These are phyloP conservation scores for Phalanger gymnotis DNA, from an alignment of 2,797 vertebrate species.

Conservation along the genomic window DNA sequence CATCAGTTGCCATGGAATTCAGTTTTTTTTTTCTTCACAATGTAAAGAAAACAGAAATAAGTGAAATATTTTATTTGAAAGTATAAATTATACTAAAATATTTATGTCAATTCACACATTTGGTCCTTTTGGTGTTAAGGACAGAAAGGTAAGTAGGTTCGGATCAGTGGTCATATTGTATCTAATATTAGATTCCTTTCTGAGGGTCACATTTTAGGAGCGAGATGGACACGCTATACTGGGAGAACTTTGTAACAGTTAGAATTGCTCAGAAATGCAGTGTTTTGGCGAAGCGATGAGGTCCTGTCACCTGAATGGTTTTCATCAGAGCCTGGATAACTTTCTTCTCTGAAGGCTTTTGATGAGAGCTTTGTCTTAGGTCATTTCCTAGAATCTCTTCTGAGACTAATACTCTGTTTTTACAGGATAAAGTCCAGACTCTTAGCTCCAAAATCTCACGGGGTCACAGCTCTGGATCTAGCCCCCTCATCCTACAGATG, in stretches of 20 bases:
- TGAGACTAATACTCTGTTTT: not conserved
- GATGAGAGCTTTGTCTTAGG: not conserved
- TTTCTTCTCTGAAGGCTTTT: not conserved
- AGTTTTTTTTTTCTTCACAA: too few relatives aligned
- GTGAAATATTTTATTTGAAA: too few relatives aligned
- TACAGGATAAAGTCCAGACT: not conserved
- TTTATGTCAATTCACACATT: too few relatives aligned
- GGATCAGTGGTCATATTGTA: too few relatives aligned
- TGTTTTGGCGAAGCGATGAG: not conserved
- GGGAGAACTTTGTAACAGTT: not conserved
- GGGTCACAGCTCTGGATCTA: not conserved
- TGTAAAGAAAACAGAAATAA: too few relatives aligned
- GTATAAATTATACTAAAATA: too few relatives aligned
- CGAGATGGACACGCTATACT: not conserved
- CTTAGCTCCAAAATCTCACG: not conserved
- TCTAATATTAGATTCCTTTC: too few relatives aligned
- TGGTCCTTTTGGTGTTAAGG: not conserved
- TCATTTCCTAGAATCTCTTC: not conserved
- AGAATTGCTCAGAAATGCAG: not conserved
- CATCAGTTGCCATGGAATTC: not conserved
- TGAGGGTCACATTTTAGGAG: not conserved
- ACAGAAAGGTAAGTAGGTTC: not conserved
- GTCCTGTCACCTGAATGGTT: not conserved
- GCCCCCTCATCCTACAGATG: not conserved
- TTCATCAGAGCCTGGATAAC: not conserved